Base-by-base conservation (phyloP, 2,113 vertebrate species). In the Oenanthe melanoleuca region DNA sequence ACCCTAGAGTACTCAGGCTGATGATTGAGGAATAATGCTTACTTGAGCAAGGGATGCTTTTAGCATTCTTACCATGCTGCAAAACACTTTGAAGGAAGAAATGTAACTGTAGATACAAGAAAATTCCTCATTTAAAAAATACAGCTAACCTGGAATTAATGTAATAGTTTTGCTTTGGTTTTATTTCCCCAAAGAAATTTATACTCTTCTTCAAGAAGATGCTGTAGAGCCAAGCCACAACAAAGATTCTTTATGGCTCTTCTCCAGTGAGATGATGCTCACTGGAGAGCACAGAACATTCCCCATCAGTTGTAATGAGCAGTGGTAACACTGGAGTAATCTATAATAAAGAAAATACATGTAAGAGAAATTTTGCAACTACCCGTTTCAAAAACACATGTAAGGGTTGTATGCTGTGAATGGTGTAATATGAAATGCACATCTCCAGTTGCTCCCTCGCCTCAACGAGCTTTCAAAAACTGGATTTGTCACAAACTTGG, bases 381-480 rank as follows among this genome's bases (percentile, higher is more conserved):
- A 49, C 31, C 47, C 38, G 34, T 79, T 64, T 57, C 44, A 67
- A 28, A 61, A 33, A 12, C 1, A 37, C 17, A 33, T 25, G 1
- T 3, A 9, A 9, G 0, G 1, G 29, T 1, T 3, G 0, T 2
- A 10, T 0, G 4, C 33, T 2, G 26, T 3, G 15, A 8, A 4
- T 8, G 0, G 0, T 0, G 21, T 1, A 19, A 28, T 2, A 52
- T 0, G 5, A 65, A 77, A 25, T 0, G 1, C 14, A 1, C 2
- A 0, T 5, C 20, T 23, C 61, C 24, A 10, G 19, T 16, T 66
- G 34, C 37, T 59, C 59, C 31, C 60, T 73, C 55, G 42, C 8
- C 21, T 40, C 65, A 29, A 9, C 0, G 2, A 88, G 24, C 56
- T 71, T 73, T 12, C 60, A 59, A 25, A 80, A 55, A 19, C 0